phyloP scores from a whole-genome alignment of 53 echinoderm and acorn worm species.

The Holothuria scabra region DNA sequence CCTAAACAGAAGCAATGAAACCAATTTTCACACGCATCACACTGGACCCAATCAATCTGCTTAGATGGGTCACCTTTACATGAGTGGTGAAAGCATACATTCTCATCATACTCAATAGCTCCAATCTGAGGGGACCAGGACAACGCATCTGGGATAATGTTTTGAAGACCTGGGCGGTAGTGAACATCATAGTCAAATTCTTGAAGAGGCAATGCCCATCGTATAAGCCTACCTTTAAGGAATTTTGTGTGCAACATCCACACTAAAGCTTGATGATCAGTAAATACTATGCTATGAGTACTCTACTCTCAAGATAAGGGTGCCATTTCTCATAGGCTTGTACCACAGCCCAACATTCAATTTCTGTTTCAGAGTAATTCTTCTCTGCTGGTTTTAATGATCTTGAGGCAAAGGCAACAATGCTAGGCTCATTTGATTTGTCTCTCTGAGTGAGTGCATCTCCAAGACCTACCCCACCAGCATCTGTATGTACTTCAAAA shows the following conservation, averaged over 20 bases:
- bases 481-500: no score
- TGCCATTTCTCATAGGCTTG: constrained; percentile 50
- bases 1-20: no score
- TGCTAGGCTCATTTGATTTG: not conserved
- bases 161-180: constrained; percentile 53
- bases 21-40: constrained; percentile 2
- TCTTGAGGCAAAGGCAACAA: constrained; percentile 58
- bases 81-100: constrained; percentile 26
- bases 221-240: constrained; percentile 40
- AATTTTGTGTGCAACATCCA: constrained; percentile 28
- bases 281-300: constrained; percentile 31
- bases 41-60: constrained; percentile 50
- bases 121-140: not conserved
- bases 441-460: constrained; percentile 20
- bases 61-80: constrained; percentile 1
- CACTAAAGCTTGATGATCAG: constrained; percentile 47
- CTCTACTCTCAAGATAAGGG: constrained; percentile 46
- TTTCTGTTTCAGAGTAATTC: constrained; percentile 60
- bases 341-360: constrained; percentile 51
- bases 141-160: constrained; percentile 49
- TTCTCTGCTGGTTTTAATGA: constrained; percentile 46
- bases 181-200: constrained; percentile 42
- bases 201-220: constrained; percentile 63
- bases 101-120: constrained; percentile 20
- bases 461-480: no score